Conservation (phyloP, 2,888 invertebrate species). For the Agrilus biguttatus region DNA sequence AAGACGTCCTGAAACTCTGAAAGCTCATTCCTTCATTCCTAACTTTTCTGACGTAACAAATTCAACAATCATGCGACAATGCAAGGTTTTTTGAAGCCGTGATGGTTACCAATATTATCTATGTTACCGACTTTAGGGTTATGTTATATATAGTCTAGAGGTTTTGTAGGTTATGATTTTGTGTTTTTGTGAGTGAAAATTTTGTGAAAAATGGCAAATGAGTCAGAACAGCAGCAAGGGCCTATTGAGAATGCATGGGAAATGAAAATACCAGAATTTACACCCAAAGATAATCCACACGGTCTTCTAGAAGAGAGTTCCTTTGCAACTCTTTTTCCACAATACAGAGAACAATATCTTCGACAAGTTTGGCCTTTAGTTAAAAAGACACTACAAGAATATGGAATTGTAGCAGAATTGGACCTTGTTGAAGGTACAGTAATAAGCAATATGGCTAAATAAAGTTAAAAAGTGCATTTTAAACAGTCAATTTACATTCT, state of each 20-base stretch:
- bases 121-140: too few relatives aligned
- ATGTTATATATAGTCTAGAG: too few relatives aligned
- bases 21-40: too few relatives aligned
- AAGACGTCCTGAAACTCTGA: too few relatives aligned
- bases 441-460: not conserved
- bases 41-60: too few relatives aligned
- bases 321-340: constrained; percentile 93
- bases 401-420: constrained; percentile 71
- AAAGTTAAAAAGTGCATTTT: constrained; percentile 15
- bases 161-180: too few relatives aligned
- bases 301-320: constrained; percentile 85
- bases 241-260: constrained; percentile 78
- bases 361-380: constrained; percentile 92
- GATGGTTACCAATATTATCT: too few relatives aligned
- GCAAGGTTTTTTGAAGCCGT: too few relatives aligned
- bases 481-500: not conserved
- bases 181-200: too few relatives aligned
- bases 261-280: constrained; percentile 76
- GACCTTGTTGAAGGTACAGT: constrained; percentile 64
- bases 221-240: constrained; percentile 28
- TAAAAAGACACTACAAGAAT: constrained; percentile 67
- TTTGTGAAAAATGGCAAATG: constrained; percentile 6
- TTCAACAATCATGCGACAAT: too few relatives aligned
- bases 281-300: constrained; percentile 76
- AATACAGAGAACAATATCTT: constrained; percentile 91